Base-by-base conservation (phyloP, 2,888 invertebrate species). In the Troides aeacus region DNA sequence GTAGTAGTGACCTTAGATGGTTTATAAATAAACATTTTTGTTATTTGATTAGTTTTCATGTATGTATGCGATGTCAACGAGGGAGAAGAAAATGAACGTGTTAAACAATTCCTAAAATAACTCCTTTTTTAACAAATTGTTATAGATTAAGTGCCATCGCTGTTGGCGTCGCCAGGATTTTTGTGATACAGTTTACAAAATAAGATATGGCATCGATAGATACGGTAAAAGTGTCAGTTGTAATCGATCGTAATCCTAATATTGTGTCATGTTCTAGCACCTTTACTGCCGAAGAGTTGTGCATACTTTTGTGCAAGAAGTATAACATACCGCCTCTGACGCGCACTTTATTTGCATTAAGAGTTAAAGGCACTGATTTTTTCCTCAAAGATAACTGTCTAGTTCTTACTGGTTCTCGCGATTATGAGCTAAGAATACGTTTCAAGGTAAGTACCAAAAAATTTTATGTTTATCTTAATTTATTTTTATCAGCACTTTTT, bases 361-460 rank as follows among this genome's bases (percentile, higher is more conserved):
- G 96, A 79, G 92, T 95, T 75, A 93, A 93, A 77, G 93, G 94
- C 59, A 93, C 93, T 69, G 93, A 94, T 76, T 90, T 94, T 76
- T 97, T 96, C 95, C 93, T 96, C 67, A 94, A 95, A 79, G 94
- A 96, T 72, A 94, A 95, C 75, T 81, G 83, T 65, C 85, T 84
- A 77, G 90, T 92, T 71, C 82, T 90, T 64, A 81, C 83, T 70
- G 83, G 88, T 74, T 92, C 94, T 71, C 87, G 93, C 68, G 94
- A 94, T 76, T 95, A 95, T 80, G 96, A 97, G 77, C 95, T 97
- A 76, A 94, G 97, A 72, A 94, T 98, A 79, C 94, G 98, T 66
- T 97, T 95, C 82, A 97, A 97, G 89, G 94, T 95, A 79, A 79
- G 77, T 76, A 36, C 53, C 23, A 42, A 61, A 58, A 58, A 12